phyloP scores from a whole-genome alignment of 2,113 vertebrate species.

The Eleginops maclovinus region DNA sequence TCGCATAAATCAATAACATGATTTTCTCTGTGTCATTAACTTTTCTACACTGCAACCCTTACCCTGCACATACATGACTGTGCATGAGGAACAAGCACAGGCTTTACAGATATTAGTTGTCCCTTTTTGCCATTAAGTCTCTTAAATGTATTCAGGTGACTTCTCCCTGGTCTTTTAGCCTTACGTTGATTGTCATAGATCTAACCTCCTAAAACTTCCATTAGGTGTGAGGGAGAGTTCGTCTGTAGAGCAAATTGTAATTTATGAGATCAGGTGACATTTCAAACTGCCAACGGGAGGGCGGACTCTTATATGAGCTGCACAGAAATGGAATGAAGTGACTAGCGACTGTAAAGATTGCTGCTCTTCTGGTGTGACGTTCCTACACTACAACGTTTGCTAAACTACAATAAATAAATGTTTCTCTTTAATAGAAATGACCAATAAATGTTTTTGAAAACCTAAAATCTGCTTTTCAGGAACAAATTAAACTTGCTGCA shows the following conservation, averaged over 20 bases:
- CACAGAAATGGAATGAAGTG: slow-evolving; percentile 20
- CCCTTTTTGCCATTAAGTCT: slow-evolving; percentile 9
- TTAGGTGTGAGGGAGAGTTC: slow-evolving; percentile 63
- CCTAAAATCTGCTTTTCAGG: background rate
- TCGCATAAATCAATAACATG: background rate
- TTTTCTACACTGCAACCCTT: background rate
- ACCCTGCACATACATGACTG: background rate
- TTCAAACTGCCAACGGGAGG: slow-evolving; percentile 49
- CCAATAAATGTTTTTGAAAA: background rate
- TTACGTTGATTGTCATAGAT: slow-evolving; percentile 61
- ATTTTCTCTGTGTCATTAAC: background rate
- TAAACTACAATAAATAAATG: background rate
- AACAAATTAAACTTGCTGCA: too few species aligned
- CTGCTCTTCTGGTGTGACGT: slow-evolving; percentile 15
- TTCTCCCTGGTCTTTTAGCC: slow-evolving; percentile 47
- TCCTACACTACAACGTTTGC: background rate
- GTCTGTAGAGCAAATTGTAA: slow-evolving; percentile 62
- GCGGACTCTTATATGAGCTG: slow-evolving; percentile 45
- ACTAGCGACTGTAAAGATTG: background rate
- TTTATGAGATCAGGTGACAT: slow-evolving; percentile 74
- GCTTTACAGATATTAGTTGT: slow-evolving; percentile 24
- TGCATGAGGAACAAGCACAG: background rate
- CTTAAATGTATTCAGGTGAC: slow-evolving; percentile 35
- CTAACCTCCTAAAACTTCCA: slow-evolving; percentile 67
- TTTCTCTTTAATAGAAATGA: background rate